Evolutionary conservation across 2,113 vertebrate genomes (phyloP).

Genomic region (Pollachius pollachius): DNA sequence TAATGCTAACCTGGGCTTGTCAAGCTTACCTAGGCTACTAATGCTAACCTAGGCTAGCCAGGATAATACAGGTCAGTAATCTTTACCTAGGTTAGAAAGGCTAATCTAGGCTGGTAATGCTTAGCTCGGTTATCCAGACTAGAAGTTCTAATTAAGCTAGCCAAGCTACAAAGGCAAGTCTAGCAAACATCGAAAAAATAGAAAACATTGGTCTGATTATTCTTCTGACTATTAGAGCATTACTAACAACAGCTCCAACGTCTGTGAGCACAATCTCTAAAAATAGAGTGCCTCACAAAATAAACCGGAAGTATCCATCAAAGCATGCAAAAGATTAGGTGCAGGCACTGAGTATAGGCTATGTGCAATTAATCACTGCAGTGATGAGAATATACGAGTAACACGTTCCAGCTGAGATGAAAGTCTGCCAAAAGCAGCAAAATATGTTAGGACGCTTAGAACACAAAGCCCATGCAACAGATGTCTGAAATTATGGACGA

Average conservation of each 20-base stretch:
- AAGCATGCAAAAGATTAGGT: neutral
- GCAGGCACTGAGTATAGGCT: too few species aligned
- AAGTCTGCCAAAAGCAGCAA: neutral
- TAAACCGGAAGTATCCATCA: neutral
- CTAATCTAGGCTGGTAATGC: too few species aligned
- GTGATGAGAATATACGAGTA: neutral
- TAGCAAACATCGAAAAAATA: too few species aligned
- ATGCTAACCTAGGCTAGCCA: too few species aligned
- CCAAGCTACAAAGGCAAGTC: neutral
- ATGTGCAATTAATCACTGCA: neutral
- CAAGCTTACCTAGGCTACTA: too few species aligned
- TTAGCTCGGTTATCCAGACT: too few species aligned
- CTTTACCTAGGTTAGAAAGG: too few species aligned
- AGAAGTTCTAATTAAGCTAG: too few species aligned
- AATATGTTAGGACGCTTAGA: neutral
- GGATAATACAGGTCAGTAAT: too few species aligned
- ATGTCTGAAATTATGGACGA: neutral
- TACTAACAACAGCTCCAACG: neutral
- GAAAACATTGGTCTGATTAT: too few species aligned
- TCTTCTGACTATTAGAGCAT: slow-evolving; percentile 2
- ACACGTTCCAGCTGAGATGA: neutral
- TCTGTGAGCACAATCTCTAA: neutral
- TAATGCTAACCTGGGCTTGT: too few species aligned
- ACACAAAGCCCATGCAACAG: neutral
- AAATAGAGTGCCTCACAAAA: neutral